Base-by-base conservation (phyloP, 2,797 vertebrate species). In the Notolepis coatsorum region DNA sequence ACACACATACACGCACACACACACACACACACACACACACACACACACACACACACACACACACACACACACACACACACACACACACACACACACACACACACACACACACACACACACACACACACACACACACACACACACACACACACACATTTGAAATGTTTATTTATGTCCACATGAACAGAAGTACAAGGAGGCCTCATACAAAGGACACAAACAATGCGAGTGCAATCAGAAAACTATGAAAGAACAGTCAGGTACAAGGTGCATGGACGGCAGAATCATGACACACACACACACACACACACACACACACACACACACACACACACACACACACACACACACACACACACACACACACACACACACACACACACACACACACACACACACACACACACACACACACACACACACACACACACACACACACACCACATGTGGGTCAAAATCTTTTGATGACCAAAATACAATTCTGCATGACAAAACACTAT, bases 271-370 rank as follows among this genome's bases (percentile, higher is more conserved):
- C n/a, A n/a, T n/a, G n/a, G n/a, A n/a, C n/a, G n/a, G n/a, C n/a
- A n/a, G n/a, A n/a, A n/a, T n/a, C n/a, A n/a, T n/a, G n/a, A n/a
- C n/a, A n/a, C n/a, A n/a, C n/a, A n/a, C n/a, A n/a, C n/a, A n/a
- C 24, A 37, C 37, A 27, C 30, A 25, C 38, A 2, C 38, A 31
- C 2, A 7, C 30, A 4, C 38, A 15, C 38, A 17, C 38, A 18
- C 38, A 41, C 38, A 17, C 30, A 35, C 21, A 27, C 52, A 43
- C 37, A 30, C 38, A 23, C 52, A 15, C 31, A 24, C 50, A 45
- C 64, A 75, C 42, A 72, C 47, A 72, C 24, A 52, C 6, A 73
- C 15, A 38, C 47, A 71, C 15, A 52, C 30, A 42, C 45, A 48
- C 8, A 33, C 25, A 35, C 17, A 27, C 52, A 41, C 38, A 28